Evolutionary conservation across 2,888 invertebrate genomes (phyloP).

Genomic region (Cremastobaeus sp.): DNA sequence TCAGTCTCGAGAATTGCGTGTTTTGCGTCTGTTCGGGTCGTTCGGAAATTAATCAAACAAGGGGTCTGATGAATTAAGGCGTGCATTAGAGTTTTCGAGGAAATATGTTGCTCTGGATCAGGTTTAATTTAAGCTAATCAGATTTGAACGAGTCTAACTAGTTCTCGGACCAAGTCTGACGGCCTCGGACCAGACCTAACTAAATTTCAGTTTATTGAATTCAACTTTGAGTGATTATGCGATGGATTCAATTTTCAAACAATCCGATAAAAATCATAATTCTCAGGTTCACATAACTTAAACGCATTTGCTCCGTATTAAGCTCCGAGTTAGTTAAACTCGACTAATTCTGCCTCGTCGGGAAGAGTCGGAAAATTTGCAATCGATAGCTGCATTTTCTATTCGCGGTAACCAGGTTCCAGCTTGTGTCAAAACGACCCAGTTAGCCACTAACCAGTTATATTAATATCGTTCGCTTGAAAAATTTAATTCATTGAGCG

Average conservation of each 20-base stretch:
- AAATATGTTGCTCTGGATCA: conserved; percentile 42
- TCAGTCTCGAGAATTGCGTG: conserved; percentile 50
- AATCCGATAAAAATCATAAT: too few relatives aligned
- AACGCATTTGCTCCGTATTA: too few relatives aligned
- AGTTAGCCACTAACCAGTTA: too few relatives aligned
- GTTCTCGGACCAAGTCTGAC: conserved; percentile 33
- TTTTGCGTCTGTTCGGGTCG: conserved; percentile 50
- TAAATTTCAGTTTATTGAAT: conserved; percentile 26
- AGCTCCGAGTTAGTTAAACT: neutral
- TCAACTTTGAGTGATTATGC: conserved; percentile 16
- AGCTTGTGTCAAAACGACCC: too few relatives aligned
- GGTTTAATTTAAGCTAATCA: conserved; percentile 44
- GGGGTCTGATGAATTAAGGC: conserved; percentile 50
- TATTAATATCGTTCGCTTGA: too few relatives aligned
- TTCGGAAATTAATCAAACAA: conserved; percentile 49
- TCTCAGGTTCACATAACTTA: too few relatives aligned
- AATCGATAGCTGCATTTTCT: too few relatives aligned
- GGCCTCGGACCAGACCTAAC: conserved; percentile 10
- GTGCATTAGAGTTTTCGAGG: conserved; percentile 39
- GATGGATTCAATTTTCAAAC: conserved; percentile 4
- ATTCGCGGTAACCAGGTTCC: too few relatives aligned
- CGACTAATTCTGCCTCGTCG: too few relatives aligned
- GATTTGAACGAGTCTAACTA: conserved; percentile 49
- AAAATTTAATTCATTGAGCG: too few relatives aligned
- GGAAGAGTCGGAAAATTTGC: too few relatives aligned